phyloP scores from a whole-genome alignment of 2,888 invertebrate species.

The Cacoxenus indagator region DNA sequence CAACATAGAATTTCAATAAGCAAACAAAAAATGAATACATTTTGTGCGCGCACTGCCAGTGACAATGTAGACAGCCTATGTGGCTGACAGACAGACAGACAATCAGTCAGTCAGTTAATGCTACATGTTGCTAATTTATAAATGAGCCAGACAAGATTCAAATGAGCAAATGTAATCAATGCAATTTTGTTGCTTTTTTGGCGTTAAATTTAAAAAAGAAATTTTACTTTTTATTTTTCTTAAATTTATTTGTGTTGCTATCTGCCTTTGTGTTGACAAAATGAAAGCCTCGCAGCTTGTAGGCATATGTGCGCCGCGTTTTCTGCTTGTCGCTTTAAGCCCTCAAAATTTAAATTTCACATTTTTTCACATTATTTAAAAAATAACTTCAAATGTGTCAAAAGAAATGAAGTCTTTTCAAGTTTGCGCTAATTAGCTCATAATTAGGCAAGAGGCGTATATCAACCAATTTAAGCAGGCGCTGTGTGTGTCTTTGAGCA shows the following conservation, averaged over 20 bases:
- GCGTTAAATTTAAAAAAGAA: too few relatives aligned
- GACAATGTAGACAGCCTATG: too few relatives aligned
- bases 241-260: neutral
- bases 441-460: neutral
- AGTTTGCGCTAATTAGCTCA: slow-evolving; percentile 15
- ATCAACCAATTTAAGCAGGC: neutral
- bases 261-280: slow-evolving; percentile 52
- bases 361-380: too few relatives aligned
- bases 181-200: slow-evolving; percentile 39
- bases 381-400: too few relatives aligned
- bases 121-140: slow-evolving; percentile 57
- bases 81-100: too few relatives aligned
- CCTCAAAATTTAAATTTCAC: too few relatives aligned
- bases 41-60: neutral
- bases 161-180: slow-evolving; percentile 49
- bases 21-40: slow-evolving; percentile 45
- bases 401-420: too few relatives aligned
- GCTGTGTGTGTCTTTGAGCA: neutral
- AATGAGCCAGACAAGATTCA: slow-evolving; percentile 40
- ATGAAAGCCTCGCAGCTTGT: slow-evolving; percentile 46
- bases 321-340: too few relatives aligned
- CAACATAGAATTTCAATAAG: slow-evolving; percentile 63
- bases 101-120: neutral
- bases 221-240: slow-evolving; percentile 19
- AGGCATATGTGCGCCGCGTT: too few relatives aligned